Evolutionary conservation across 2,113 vertebrate genomes (phyloP).

Genomic region (Albula glossodonta): DNA sequence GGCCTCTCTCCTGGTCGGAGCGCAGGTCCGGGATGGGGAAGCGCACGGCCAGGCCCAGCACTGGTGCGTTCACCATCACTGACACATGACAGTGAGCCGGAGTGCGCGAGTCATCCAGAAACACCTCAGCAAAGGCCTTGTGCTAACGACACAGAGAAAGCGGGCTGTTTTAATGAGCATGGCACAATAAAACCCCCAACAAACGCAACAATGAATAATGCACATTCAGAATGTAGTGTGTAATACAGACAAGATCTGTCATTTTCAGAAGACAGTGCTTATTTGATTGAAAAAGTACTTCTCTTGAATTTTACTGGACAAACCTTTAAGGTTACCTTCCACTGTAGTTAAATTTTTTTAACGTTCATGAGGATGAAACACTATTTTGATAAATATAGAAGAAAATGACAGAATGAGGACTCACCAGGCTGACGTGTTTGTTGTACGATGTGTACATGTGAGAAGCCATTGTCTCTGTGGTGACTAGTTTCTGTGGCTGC

Average conservation of each 20-base stretch:
- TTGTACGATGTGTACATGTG: conserved; percentile 97
- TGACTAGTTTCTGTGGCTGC: conserved; percentile 88
- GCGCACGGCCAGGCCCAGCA: conserved; percentile 81
- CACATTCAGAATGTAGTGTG: too few relatives aligned
- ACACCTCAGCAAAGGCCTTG: conserved; percentile 96
- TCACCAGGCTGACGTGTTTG: conserved; percentile 92
- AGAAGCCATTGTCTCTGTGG: conserved; percentile 92
- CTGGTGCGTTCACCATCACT: conserved; percentile 79
- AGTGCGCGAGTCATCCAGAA: conserved; percentile 87
- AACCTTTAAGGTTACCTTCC: neutral
- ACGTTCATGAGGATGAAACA: neutral
- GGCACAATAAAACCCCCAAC: neutral
- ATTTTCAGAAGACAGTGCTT: too few relatives aligned
- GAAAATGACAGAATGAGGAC: conserved; percentile 30
- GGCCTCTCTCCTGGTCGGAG: conserved; percentile 93
- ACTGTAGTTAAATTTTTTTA: neutral
- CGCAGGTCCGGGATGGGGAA: conserved; percentile 97
- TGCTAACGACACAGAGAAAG: conserved; percentile 69
- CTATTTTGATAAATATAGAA: neutral
- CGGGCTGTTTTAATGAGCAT: neutral
- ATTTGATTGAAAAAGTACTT: neutral
- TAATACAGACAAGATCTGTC: too few relatives aligned
- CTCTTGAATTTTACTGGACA: neutral
- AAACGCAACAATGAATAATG: neutral
- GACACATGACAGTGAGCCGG: conserved; percentile 84